Conservation (phyloP, 2,113 vertebrate genomes). For the Oenanthe oenanthe region DNA sequence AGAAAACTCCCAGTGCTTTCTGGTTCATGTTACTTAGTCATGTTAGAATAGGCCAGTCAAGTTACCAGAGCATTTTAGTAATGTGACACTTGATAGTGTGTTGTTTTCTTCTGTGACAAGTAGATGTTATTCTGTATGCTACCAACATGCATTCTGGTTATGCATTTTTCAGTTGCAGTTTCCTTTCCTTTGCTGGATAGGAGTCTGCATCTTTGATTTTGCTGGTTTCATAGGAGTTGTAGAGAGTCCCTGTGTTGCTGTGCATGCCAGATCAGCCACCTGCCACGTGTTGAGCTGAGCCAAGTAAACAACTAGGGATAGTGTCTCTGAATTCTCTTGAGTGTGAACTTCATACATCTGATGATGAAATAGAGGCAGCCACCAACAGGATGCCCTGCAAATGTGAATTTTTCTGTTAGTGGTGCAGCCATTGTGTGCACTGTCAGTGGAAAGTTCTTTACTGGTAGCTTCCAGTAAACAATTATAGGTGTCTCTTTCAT, state of each 20-base stretch:
- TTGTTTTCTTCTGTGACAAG: not conserved
- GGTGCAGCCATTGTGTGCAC: not conserved
- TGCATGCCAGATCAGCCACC: not conserved
- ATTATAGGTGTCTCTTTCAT: not conserved
- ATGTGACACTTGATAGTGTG: accelerated
- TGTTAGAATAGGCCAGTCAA: not conserved
- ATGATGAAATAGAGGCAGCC: not conserved
- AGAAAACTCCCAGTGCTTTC: not conserved
- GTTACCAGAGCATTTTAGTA: not conserved
- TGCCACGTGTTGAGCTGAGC: not conserved
- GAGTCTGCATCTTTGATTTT: not conserved
- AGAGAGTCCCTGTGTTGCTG: not conserved
- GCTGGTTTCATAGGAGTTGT: not conserved
- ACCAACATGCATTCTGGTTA: not conserved
- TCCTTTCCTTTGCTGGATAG: not conserved
- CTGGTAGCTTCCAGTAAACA: not conserved
- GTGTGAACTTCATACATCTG: not conserved
- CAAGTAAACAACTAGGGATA: not conserved
- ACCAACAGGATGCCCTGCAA: not conserved
- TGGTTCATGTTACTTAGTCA: not conserved
- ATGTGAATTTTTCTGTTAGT: not conserved
- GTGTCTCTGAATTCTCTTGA: not conserved
- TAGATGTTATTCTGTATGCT: not conserved
- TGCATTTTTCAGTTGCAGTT: not conserved
- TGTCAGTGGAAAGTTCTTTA: not conserved